These are phyloP conservation scores for Dryobota labecula DNA, from an alignment of 2,888 invertebrate genomes.

Conservation along the genomic window DNA sequence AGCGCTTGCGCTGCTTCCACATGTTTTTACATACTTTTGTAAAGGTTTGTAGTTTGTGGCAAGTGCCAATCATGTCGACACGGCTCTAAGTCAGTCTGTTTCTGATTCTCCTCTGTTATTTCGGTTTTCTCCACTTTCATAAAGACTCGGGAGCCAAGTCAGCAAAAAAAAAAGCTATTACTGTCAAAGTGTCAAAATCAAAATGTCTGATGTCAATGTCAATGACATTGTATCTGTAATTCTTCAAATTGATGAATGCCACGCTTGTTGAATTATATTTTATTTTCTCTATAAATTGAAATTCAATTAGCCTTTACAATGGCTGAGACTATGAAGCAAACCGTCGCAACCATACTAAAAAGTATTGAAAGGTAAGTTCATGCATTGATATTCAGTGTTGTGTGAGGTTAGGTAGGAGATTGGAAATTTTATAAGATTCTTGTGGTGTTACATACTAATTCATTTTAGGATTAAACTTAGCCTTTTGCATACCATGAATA, in stretches of 20 bases:
- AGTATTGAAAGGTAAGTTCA: conserved; percentile 96
- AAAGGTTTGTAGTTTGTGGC: background rate
- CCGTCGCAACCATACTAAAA: conserved; percentile 96
- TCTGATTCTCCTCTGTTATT: background rate
- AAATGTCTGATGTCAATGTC: background rate
- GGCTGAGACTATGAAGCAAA: conserved; percentile 96
- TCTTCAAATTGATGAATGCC: conserved; percentile 12
- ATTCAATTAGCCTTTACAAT: conserved; percentile 71
- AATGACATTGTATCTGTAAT: background rate
- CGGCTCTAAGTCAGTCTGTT: background rate
- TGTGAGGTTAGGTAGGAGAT: conserved; percentile 35
- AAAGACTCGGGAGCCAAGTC: background rate
- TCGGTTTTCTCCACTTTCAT: background rate
- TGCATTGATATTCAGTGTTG: background rate
- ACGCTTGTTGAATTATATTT: conserved; percentile 26
- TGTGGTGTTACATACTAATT: background rate
- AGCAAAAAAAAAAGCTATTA: background rate
- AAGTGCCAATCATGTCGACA: background rate
- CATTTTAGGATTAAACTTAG: background rate
- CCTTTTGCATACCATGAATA: background rate
- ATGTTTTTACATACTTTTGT: too few relatives aligned
- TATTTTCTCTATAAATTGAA: background rate
- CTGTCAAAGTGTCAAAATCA: background rate
- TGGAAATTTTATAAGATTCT: background rate
- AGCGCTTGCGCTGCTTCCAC: background rate